Conservation (phyloP, 2,888 invertebrate species). For the Diadegma fenestrale region DNA sequence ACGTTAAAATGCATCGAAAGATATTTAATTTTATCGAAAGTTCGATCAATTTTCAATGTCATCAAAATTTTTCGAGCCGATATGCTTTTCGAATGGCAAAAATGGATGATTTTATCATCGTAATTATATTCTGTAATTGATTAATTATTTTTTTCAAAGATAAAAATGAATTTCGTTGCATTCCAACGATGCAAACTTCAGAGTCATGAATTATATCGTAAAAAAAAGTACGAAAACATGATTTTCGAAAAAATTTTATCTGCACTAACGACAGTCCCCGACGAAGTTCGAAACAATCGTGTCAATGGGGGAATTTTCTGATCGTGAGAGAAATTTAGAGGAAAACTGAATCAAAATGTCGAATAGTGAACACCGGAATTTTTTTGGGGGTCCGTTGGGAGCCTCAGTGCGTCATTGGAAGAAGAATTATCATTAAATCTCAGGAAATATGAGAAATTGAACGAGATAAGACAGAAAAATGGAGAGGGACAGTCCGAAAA, state of each 20-base stretch:
- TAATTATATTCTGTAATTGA: no score
- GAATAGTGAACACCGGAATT: conserved; percentile 18
- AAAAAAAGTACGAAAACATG: not conserved
- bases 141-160: no score
- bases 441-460: conserved; percentile 31
- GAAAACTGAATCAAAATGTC: not conserved
- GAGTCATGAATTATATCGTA: no score
- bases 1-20: no score
- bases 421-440: conserved; percentile 46
- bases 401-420: conserved; percentile 18
- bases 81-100: no score
- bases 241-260: not conserved
- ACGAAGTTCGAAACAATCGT: not conserved
- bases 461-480: not conserved
- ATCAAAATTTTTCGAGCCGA: no score
- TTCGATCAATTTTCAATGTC: no score
- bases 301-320: conserved; percentile 24
- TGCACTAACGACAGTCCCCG: not conserved
- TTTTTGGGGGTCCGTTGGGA: conserved; percentile 12
- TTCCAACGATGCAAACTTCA: no score
- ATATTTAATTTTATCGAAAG: no score
- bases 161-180: no score
- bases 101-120: no score
- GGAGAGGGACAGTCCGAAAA: not conserved
- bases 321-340: not conserved